Evolutionary conservation across 2,888 invertebrate genomes (phyloP).

Genomic region (Synergus laeviventris): DNA sequence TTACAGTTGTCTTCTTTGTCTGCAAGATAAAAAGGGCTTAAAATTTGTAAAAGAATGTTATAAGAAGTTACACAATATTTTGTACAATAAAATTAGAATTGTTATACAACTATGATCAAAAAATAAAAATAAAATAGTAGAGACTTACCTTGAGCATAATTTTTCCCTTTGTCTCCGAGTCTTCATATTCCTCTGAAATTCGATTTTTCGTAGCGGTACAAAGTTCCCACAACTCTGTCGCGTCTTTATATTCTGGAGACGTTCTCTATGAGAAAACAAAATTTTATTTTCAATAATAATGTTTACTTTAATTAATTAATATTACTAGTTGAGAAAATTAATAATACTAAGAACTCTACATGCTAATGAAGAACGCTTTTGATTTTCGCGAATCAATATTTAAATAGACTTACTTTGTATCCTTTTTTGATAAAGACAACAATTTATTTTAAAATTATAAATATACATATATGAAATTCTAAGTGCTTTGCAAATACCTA

Average conservation of each 20-base stretch:
- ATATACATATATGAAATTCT: too few species aligned
- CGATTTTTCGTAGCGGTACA: slow-evolving; percentile 81
- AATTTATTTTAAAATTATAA: too few species aligned
- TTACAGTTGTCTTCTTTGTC: slow-evolving; percentile 68
- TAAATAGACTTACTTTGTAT: too few species aligned
- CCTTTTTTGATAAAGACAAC: too few species aligned
- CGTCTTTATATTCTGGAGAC: slow-evolving; percentile 92
- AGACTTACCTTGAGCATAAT: slow-evolving; percentile 77
- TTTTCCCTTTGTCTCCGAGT: slow-evolving; percentile 78
- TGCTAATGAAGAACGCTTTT: too few species aligned
- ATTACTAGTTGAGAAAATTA: too few species aligned
- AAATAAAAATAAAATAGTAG: not conserved
- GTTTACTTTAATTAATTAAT: too few species aligned
- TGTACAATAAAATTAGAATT: slow-evolving; percentile 14
- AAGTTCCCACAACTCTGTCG: slow-evolving; percentile 90
- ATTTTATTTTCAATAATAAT: too few species aligned
- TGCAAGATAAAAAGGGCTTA: slow-evolving; percentile 47
- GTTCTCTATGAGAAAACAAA: slow-evolving; percentile 78
- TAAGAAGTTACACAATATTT: not conserved
- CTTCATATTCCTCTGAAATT: slow-evolving; percentile 76
- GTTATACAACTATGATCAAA: slow-evolving; percentile 75
- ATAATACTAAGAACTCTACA: too few species aligned
- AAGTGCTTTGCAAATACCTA: too few species aligned
- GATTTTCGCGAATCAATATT: too few species aligned
- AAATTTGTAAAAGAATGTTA: not conserved